Conservation (phyloP, 2,888 invertebrate species). For the Drosophila cyrtoloma region DNA sequence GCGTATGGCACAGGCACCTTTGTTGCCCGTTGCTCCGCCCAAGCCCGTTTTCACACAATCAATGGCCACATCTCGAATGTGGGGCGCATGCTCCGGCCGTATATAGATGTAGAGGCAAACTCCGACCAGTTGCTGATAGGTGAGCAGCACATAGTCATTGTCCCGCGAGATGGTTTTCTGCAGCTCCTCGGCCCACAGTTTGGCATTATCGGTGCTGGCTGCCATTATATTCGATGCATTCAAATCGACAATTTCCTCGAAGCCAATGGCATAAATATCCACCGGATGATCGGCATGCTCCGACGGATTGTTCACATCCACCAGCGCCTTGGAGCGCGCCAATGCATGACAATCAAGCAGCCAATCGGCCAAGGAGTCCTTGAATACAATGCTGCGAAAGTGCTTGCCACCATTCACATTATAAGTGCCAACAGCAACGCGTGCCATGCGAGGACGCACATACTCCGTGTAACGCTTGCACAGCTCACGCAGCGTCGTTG, state of each 20-base stretch:
- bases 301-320: constrained; percentile 86
- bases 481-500: constrained; percentile 93
- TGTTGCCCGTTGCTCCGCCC: constrained; percentile 98
- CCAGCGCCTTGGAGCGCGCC: constrained; percentile 85
- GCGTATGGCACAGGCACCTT: constrained; percentile 97
- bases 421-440: constrained; percentile 97
- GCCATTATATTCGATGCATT: constrained; percentile 99
- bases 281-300: constrained; percentile 86
- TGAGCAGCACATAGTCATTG: constrained; percentile 95
- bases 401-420: constrained; percentile 99
- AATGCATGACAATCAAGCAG: constrained; percentile 92
- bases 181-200: constrained; percentile 97
- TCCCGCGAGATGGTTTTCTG: constrained; percentile 94
- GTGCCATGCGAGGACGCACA: constrained; percentile 88
- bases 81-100: constrained; percentile 94
- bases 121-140: constrained; percentile 98
- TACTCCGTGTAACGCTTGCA: constrained; percentile 92
- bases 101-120: constrained; percentile 98
- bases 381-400: constrained; percentile 97
- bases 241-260: constrained; percentile 99
- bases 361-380: constrained; percentile 95
- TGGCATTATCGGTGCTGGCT: constrained; percentile 95
- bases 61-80: constrained; percentile 96
- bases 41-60: constrained; percentile 99
- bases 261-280: constrained; percentile 98